A percentile compares a stretch with the other conserved stretches of the same genome.
Conservation (phyloP, 2,888 invertebrate species). For the Cryptocheilus praepositus region DNA sequence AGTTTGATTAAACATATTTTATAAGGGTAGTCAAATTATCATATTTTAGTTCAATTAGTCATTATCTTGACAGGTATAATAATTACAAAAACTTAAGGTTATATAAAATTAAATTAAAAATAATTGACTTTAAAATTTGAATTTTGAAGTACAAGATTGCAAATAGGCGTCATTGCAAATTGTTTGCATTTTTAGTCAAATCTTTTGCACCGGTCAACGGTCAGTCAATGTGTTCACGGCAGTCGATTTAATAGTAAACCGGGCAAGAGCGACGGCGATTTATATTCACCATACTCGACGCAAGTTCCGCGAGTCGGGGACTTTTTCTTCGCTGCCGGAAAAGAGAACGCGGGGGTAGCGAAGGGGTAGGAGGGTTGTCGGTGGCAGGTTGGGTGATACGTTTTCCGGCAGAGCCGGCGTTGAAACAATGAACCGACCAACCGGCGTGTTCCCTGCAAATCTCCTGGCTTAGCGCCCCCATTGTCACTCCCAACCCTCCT, state of each 20-base stretch:
- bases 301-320: constrained; percentile 44
- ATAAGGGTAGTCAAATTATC: too few species aligned
- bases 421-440: constrained; percentile 75
- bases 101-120: too few species aligned
- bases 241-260: not conserved
- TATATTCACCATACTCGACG: constrained; percentile 49
- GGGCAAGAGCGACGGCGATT: constrained; percentile 30
- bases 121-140: too few species aligned
- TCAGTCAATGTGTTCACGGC: too few species aligned
- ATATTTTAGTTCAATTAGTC: too few species aligned
- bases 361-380: constrained; percentile 22
- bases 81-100: too few species aligned
- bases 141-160: too few species aligned
- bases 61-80: too few species aligned
- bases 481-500: constrained; percentile 48
- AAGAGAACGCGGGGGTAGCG: constrained; percentile 15
- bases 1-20: too few species aligned
- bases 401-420: constrained; percentile 58
- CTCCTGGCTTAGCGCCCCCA: constrained; percentile 69
- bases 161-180: too few species aligned
- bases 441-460: constrained; percentile 69
- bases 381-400: constrained; percentile 48
- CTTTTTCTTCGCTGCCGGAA: constrained; percentile 39
- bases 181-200: too few species aligned
- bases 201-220: too few species aligned